Evolutionary conservation across 2,113 vertebrate genomes (phyloP), one percentile per base, ranked within the genome.

Genomic region (Miniopterus natalensis): DNA sequence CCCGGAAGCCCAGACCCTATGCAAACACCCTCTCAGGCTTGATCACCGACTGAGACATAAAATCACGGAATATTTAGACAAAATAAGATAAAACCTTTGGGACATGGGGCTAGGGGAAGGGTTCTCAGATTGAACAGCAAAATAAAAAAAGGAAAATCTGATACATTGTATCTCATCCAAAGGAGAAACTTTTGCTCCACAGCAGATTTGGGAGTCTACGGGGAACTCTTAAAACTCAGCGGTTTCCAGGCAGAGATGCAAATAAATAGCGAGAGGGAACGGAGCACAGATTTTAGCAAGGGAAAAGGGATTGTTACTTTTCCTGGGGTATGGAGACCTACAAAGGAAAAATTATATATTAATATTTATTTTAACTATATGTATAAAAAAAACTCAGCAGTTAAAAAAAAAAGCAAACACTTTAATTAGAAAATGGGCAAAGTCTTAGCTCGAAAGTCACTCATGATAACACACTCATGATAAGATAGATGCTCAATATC

Each of bases 391-490:
- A 55, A 13, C 59, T 63, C 45, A 13, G 23, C 12, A 20, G 6
- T 13, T 20, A 21, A 8, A 14, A 42, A 49, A 21, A 47, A 55
- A 45, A 47, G 14, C 4, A 83, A 78, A 55, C 42, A 61, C 36
- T 18, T 40, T 17, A 21, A 1, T 55, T 14, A 51, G 12, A 27
- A 77, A 71, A 55, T 1, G 3, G 36, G 12, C 17, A 27, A 47
- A 63, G 18, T 61, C 74, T 15, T 1, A 21, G 8, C 23, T 8
- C 4, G 27, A n/a, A 70, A n/a, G 29, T 5, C n/a, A n/a, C n/a
- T n/a, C n/a, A n/a, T n/a, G n/a, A n/a, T n/a, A 15, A 9, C 3
- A 1, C 20, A 23, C 75, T 6, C 3, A 6, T 4, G 59, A 3
- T 3, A 15, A 53, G 65, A 36, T 3, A 53, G 65, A 36, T 3